Conservation (phyloP, 2,888 invertebrate species). For the Argyresthia goedartella region DNA sequence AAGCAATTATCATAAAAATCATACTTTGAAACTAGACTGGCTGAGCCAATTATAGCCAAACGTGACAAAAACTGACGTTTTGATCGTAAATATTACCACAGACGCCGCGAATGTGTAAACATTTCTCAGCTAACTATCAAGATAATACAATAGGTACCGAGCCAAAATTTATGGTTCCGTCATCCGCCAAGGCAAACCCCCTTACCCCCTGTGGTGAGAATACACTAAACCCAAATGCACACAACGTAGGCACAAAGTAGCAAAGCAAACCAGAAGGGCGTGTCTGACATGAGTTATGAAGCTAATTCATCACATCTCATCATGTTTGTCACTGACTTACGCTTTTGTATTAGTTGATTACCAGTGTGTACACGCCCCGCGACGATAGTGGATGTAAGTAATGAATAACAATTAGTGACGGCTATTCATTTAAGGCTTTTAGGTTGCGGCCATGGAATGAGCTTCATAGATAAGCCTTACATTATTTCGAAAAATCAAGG, state of each 20-base stretch:
- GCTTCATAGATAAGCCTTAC: background rate
- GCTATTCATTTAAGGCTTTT: background rate
- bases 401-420: background rate
- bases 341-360: conserved; percentile 51
- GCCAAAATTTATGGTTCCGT: too few relatives aligned
- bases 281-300: conserved; percentile 46
- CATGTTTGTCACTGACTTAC: conserved; percentile 19
- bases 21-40: too few relatives aligned
- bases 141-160: too few relatives aligned
- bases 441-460: too few relatives aligned
- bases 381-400: conserved; percentile 4
- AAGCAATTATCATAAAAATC: too few relatives aligned
- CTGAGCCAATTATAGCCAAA: too few relatives aligned
- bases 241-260: background rate
- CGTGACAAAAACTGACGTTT: too few relatives aligned
- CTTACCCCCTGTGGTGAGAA: background rate
- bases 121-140: too few relatives aligned
- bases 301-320: conserved; percentile 49
- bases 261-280: conserved; percentile 17
- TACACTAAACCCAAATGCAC: background rate
- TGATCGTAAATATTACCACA: too few relatives aligned
- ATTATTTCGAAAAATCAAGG: too few relatives aligned
- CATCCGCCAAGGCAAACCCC: too few relatives aligned
- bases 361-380: conserved; percentile 33
- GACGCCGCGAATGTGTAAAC: too few relatives aligned